Base-by-base conservation (phyloP, 2,888 invertebrate genomes). In the Stratiomys singularior region DNA sequence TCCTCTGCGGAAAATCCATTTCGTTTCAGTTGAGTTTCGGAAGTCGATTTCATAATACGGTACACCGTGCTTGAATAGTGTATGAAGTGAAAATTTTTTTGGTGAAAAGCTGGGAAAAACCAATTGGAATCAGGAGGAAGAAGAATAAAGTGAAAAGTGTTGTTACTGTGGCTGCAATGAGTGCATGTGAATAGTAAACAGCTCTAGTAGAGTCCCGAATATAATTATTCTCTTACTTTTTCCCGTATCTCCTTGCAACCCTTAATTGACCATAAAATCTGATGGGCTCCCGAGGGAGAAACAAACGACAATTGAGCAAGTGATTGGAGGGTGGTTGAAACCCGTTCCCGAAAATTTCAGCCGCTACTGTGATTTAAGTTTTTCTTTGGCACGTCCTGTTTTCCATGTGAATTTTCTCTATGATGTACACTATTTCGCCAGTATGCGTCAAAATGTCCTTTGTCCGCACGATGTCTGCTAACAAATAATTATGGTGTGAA, bases 1-100 rank as follows among this genome's bases (percentile, higher is more conserved):
- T 72, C 72, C 56, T 52, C 72, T 56, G 30, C 27, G 60, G 74
- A 74, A 74, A 74, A 74, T 69, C 69, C 69, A 69, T 69, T 66
- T 25, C 69, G 60, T 56, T 47, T 80, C 77, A 64, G 81, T 80
- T 66, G 78, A 78, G 78, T 79, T 77, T 74, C 74, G 77, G 77
- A 58, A 64, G 79, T 76, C 23, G 60, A 74, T 74, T 74, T 74
- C 74, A 28, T 58, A 58, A 74, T 58, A 60, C 9, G 30, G 44
- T n/a, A n/a, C n/a, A 9, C 69, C 69, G 69, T 25, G 69, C 46
- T 2, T 46, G 69, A 13, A 23, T 46, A 1, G 46, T 46, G 46
- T 9, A 25, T 47, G 47, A 25, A 69, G 46, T 44, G 23, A 1
- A 47, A 25, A 18, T 47, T 47, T n/a, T n/a, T 15, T 18, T 47